Evolutionary conservation across 2,888 invertebrate species (phyloP).

Genomic region (Myopa testacea): DNA sequence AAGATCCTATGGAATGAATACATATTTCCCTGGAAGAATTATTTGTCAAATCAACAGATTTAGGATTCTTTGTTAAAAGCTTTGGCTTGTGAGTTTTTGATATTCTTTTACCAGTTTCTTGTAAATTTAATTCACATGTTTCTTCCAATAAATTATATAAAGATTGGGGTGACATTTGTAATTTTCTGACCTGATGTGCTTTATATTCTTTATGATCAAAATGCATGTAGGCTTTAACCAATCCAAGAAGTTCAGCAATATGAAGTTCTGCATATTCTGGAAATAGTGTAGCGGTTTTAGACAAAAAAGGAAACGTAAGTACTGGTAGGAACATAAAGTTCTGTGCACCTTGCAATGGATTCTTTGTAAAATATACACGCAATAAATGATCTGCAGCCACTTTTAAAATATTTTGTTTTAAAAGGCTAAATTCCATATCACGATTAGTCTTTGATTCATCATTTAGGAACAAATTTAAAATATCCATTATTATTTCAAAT

Average conservation of each 20-base stretch:
- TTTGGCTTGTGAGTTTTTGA: constrained; percentile 55
- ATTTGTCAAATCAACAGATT: constrained; percentile 27
- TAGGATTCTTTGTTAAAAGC: constrained; percentile 3
- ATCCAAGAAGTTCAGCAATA: constrained; percentile 72
- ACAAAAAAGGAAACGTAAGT: constrained; percentile 51
- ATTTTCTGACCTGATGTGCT: constrained; percentile 62
- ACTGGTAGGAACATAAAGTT: constrained; percentile 34
- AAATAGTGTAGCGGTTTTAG: constrained; percentile 59
- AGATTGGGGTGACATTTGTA: constrained; percentile 74
- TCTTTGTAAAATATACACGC: constrained; percentile 3
- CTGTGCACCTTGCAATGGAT: background rate
- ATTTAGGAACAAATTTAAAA: background rate
- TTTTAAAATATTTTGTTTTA: background rate
- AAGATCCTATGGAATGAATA: background rate
- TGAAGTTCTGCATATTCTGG: constrained; percentile 60
- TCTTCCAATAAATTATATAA: constrained; percentile 69
- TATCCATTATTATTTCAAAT: background rate
- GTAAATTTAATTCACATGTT: constrained; percentile 46
- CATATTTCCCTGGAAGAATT: constrained; percentile 38
- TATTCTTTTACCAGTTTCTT: constrained; percentile 72
- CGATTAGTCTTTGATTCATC: background rate
- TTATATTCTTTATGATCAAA: constrained; percentile 67
- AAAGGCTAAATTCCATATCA: background rate
- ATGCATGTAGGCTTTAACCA: constrained; percentile 72
- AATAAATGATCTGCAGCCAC: constrained; percentile 8